These are phyloP conservation scores for Sebastes hopkinsi DNA, from an alignment of 2,797 vertebrate species.

Conservation along the genomic window DNA sequence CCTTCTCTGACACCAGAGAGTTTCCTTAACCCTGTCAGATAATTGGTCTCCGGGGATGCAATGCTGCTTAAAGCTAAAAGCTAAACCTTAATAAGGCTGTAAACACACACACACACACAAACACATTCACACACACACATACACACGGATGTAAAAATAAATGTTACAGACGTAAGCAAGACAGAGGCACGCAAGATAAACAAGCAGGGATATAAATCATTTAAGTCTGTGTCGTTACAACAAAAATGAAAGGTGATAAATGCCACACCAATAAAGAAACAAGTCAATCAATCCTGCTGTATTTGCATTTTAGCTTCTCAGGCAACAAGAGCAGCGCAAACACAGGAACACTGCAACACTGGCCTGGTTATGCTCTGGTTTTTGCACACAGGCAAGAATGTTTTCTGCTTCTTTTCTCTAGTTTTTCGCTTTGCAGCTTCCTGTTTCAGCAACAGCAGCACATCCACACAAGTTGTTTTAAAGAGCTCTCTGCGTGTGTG, in stretches of 20 bases:
- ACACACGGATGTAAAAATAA: conserved; percentile 27
- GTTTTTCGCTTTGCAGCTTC: conserved; percentile 26
- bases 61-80: conserved; percentile 69
- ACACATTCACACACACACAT: conserved; percentile 35
- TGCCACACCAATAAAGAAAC: conserved; percentile 31
- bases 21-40: conserved; percentile 76
- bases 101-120: conserved; percentile 58
- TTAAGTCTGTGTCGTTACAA: conserved; percentile 7
- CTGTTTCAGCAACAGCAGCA: conserved; percentile 31
- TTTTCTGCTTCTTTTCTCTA: conserved; percentile 16
- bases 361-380: conserved; percentile 9
- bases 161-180: conserved; percentile 19
- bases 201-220: conserved; percentile 25
- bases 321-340: conserved; percentile 7
- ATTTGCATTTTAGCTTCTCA: conserved; percentile 26
- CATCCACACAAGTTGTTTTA: conserved; percentile 45
- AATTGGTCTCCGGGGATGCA: conserved; percentile 77
- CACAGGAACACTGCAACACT: not conserved
- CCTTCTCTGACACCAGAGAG: conserved; percentile 56
- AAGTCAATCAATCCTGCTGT: conserved; percentile 46
- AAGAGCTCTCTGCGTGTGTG: conserved; percentile 14
- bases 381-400: conserved; percentile 11
- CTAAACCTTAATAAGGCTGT: conserved; percentile 72
- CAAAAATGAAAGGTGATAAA: conserved; percentile 40
- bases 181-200: not conserved